Evolutionary conservation across 1,140 invertebrate genomes (phyloP), one percentile per base, ranked within the genome.

Genomic region (Latrodectus geometricus): DNA sequence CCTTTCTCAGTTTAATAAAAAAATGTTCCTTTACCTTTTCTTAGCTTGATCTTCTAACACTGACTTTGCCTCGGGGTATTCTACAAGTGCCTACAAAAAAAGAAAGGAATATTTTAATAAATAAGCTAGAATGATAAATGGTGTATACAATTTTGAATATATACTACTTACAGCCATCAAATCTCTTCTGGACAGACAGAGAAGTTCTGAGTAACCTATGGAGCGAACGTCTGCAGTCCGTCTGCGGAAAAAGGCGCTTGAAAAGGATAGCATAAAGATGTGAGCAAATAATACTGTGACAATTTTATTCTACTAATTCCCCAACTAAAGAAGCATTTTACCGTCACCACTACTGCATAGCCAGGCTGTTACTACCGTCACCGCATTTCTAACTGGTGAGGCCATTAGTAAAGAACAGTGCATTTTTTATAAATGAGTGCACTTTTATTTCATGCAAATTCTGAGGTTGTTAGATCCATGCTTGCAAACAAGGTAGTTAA

Each of bases 211-310:
- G 48, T 88, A 88, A 4, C 88, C 88, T 17, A 88, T 84, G 20
- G 88, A 88, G 50, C 88, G 66, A 61, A 88, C 88, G 21, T 88
- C 88, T 12, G 88, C 88, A 4, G 88, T 88, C 9, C 88, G 74
- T 86, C 88, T 88, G 66, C 52, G 68, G 61, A 72, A 76, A 83
- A 83, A 81, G 50, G 78, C 68, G 52, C 78, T 81, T 81, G 70
- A 72, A 81, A 81, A 81, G 78, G 50, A 61, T 61, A 17, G 54
- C 35, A 35, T 35, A 35, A 35, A 35, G 35, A 35, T 35, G 35
- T 35, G 35, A 35, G 35, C 35, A 35, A 35, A 35, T 35, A 1
- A 35, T 35, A 35, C 35, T 35, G 35, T 35, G 35, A 35, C 35
- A 35, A 35, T 35, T 35, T 35, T 35, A 35, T 35, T 35, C 35